phyloP scores from a whole-genome alignment of 1,140 invertebrate genomes.

The Formica selysi region DNA sequence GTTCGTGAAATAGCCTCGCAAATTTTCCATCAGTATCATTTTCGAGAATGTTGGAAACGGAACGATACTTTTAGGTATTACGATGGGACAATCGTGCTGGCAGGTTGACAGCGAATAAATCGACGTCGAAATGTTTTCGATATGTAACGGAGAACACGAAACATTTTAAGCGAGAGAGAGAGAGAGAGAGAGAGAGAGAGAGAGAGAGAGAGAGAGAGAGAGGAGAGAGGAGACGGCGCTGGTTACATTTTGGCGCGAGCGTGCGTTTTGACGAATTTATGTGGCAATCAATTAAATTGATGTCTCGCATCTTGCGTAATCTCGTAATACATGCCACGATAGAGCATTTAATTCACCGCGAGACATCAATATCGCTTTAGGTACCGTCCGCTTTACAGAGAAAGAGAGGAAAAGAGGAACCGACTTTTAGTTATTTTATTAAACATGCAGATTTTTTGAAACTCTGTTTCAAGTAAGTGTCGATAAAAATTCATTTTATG shows the following conservation, averaged over 20 bases:
- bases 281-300: slow-evolving; percentile 55
- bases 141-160: slow-evolving; percentile 62
- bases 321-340: slow-evolving; percentile 8
- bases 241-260: slow-evolving; percentile 7
- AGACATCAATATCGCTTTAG: slow-evolving; percentile 1
- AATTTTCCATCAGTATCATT: slow-evolving; percentile 30
- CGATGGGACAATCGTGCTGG: slow-evolving; percentile 56
- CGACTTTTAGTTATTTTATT: slow-evolving; percentile 45
- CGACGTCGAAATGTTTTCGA: slow-evolving; percentile 60
- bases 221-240: neutral
- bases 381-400: neutral
- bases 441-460: slow-evolving; percentile 16
- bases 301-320: slow-evolving; percentile 47
- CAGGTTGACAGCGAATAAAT: slow-evolving; percentile 63
- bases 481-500: slow-evolving; percentile 43
- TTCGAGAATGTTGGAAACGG: slow-evolving; percentile 32
- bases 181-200: neutral
- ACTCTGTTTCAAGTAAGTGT: slow-evolving; percentile 4
- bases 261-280: slow-evolving; percentile 59
- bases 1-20: slow-evolving; percentile 33
- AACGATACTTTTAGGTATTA: slow-evolving; percentile 55
- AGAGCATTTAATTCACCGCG: slow-evolving; percentile 23
- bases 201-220: neutral
- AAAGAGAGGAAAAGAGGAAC: no score
- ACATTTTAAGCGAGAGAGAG: slow-evolving; percentile 44